A percentile compares a stretch with the other conserved stretches of the same genome.
Evolutionary conservation across 2,113 vertebrate species (phyloP).

Genomic region (Balaeniceps rex): DNA sequence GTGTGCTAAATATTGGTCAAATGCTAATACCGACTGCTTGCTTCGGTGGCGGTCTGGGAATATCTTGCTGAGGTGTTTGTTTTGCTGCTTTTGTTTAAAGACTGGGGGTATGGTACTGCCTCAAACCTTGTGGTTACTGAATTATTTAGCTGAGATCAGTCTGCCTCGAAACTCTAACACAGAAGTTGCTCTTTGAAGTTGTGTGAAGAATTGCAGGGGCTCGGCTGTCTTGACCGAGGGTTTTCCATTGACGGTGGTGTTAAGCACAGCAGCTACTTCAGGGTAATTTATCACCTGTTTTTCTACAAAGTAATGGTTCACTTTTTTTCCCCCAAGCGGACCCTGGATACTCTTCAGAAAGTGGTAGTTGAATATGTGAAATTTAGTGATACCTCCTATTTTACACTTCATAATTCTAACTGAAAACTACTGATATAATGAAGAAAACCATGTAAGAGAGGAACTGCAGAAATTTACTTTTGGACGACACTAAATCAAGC

Average conservation of each 20-base stretch:
- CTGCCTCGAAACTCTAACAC: neutral
- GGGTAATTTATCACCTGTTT: slow-evolving; percentile 18
- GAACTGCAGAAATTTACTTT: neutral
- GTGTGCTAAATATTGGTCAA: neutral
- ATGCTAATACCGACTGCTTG: neutral
- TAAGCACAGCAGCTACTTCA: neutral
- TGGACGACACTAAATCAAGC: neutral
- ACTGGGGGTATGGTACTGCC: neutral
- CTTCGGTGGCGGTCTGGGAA: neutral
- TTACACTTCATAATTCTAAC: neutral
- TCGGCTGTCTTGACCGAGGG: neutral
- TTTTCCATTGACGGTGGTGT: neutral
- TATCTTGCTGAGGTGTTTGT: neutral
- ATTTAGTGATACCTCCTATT: neutral
- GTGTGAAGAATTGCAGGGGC: neutral
- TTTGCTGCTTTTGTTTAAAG: neutral
- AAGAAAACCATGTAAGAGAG: neutral
- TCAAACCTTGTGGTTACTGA: neutral
- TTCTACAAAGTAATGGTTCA: neutral
- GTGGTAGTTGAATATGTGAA: neutral
- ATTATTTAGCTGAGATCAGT: neutral
- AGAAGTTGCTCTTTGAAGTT: neutral
- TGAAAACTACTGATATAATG: neutral
- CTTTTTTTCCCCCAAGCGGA: neutral
- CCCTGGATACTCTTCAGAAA: neutral